Evolutionary conservation across 2,888 invertebrate species (phyloP).

Genomic region (Cryptus armator): DNA sequence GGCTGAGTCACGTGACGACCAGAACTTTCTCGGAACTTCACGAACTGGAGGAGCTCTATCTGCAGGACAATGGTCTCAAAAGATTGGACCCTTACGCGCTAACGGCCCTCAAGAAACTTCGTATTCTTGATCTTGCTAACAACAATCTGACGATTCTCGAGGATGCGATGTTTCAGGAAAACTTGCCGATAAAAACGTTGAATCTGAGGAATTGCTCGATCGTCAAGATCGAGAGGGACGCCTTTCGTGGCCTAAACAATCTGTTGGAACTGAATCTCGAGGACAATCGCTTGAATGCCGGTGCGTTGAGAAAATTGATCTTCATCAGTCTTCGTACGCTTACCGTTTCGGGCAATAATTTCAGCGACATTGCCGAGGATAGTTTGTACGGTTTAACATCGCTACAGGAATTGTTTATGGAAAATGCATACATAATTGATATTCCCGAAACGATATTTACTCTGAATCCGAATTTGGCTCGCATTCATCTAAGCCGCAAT

Average conservation of each 20-base stretch:
- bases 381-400: constrained; percentile 93
- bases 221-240: constrained; percentile 90
- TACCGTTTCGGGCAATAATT: constrained; percentile 92
- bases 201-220: constrained; percentile 92
- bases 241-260: constrained; percentile 91
- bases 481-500: constrained; percentile 91
- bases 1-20: constrained; percentile 89
- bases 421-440: constrained; percentile 89
- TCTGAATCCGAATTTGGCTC: constrained; percentile 91
- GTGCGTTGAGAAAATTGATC: constrained; percentile 90
- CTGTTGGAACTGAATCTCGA: constrained; percentile 93
- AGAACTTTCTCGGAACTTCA: constrained; percentile 92
- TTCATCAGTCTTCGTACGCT: constrained; percentile 91
- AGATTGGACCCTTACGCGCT: constrained; percentile 91
- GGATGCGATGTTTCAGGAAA: constrained; percentile 91
- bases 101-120: constrained; percentile 90
- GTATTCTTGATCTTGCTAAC: constrained; percentile 92
- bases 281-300: constrained; percentile 90
- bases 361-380: constrained; percentile 89
- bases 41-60: constrained; percentile 92
- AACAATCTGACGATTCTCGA: constrained; percentile 92
- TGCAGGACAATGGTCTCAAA: constrained; percentile 91
- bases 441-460: constrained; percentile 91
- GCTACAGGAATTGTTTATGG: constrained; percentile 90
- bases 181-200: constrained; percentile 90